Percentiles rank a stretch among this genome's conserved stretches.
Evolutionary conservation across 1,140 invertebrate species (phyloP).

Genomic region (Panagrolaimus sp.): DNA sequence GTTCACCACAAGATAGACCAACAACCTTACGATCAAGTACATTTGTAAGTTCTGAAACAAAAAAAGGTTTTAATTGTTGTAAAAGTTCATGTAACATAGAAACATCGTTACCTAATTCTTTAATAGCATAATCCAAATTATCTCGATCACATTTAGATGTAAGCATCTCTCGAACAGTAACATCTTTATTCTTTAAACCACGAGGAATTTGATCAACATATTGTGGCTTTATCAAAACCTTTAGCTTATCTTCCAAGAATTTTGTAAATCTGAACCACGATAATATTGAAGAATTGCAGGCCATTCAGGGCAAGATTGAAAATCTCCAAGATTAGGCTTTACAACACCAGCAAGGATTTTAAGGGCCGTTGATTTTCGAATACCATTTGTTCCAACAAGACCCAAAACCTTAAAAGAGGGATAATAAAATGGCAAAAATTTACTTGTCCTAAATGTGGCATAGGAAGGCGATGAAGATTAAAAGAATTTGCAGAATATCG

Average conservation of each 20-base stretch:
- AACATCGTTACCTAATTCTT: constrained; percentile 82
- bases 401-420: constrained; percentile 85
- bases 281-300: constrained; percentile 94
- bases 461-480: constrained; percentile 76
- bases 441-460: constrained; percentile 43
- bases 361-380: constrained; percentile 97
- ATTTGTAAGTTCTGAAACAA: constrained; percentile 82
- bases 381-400: constrained; percentile 97
- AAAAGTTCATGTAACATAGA: no score
- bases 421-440: constrained; percentile 65
- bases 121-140: constrained; percentile 76
- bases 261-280: constrained; percentile 96
- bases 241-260: constrained; percentile 95
- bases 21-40: constrained; percentile 81
- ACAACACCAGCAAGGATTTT: constrained; percentile 97
- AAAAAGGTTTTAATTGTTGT: constrained; percentile 47
- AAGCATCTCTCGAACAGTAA: constrained; percentile 80
- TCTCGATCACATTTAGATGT: constrained; percentile 86
- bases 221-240: constrained; percentile 95
- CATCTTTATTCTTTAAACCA: constrained; percentile 70
- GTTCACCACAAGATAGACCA: constrained; percentile 88
- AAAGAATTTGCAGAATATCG: constrained; percentile 98
- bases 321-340: constrained; percentile 94
- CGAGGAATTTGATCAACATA: constrained; percentile 99
- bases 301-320: constrained; percentile 80